Evolutionary conservation across 2,888 invertebrate genomes (phyloP), one percentile per base, ranked within the genome.

Genomic region (Entomobrya multifasciata): DNA sequence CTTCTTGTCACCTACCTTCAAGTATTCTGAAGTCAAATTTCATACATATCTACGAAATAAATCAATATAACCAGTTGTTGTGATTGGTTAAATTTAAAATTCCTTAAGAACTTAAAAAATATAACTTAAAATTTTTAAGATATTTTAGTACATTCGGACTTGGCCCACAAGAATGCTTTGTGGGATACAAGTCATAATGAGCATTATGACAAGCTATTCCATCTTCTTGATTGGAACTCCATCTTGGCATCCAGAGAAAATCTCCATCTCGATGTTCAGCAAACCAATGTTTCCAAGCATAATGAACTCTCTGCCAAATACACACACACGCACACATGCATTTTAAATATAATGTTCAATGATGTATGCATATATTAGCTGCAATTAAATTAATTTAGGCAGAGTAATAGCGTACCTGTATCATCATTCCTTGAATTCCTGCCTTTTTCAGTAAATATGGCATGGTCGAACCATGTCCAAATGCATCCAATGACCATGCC

Each of bases 171-270:
- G 98, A 96, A 92, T 97, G 97, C 91, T 98, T 97, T 89, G 98
- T 98, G 20, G 97, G 97, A 93, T 99, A 99, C 82, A 98, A 97
- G 92, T 98, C 97, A 92, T 98, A 98, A 0, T 99, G 99, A 93
- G 97, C 96, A 92, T 99, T 97, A 93, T 98, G 98, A 22, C 97
- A 97, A 10, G 98, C 93, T 87, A 98, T 94, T 90, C 94, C 94
- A 3, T 91, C 91, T 8, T 93, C 92, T 52, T 30, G 49, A n/a
- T 82, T 78, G 8, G 78, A 82, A 72, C 94, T 94, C 97, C 97
- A 99, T 57, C 95, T 95, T 49, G 98, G 97, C 1, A 96, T 93
- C 99, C 99, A 99, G 86, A 95, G 93, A 92, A 99, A 99, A 92
- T 99, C 98, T n/a, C 98, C 96, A 90, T 92, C 91, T 92, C 97